phyloP scores from a whole-genome alignment of 2,888 invertebrate species.

The Gastrophysa polygoni region DNA sequence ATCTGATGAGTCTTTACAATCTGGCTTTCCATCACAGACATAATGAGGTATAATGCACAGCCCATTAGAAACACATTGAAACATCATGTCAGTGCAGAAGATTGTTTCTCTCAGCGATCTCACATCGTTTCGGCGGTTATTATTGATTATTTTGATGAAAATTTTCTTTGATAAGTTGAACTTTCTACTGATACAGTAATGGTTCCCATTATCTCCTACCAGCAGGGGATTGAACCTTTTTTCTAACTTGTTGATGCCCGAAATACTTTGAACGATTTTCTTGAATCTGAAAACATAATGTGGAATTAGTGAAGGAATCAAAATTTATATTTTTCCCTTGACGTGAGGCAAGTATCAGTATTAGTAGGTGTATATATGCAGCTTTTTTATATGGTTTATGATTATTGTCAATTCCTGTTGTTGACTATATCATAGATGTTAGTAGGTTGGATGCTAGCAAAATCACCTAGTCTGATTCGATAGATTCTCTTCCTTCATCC shows the following conservation, averaged over 20 bases:
- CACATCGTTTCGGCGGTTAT: slow-evolving; percentile 36
- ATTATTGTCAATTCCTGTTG: no score
- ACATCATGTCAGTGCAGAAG: slow-evolving; percentile 53
- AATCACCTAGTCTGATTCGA: slow-evolving; percentile 33
- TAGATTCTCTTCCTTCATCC: slow-evolving; percentile 43
- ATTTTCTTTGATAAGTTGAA: slow-evolving; percentile 49
- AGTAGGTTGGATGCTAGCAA: no score
- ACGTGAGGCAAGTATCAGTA: no score
- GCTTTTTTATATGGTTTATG: no score
- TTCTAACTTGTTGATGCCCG: slow-evolving; percentile 48
- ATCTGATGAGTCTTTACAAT: slow-evolving; percentile 62
- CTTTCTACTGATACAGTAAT: slow-evolving; percentile 53
- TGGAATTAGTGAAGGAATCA: no score
- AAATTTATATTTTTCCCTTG: no score
- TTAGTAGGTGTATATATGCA: no score
- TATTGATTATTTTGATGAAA: slow-evolving; percentile 47
- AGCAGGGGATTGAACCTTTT: slow-evolving; percentile 50
- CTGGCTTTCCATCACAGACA: slow-evolving; percentile 61
- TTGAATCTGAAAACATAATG: slow-evolving; percentile 26
- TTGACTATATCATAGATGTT: no score
- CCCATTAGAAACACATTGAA: slow-evolving; percentile 50
- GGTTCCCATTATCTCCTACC: slow-evolving; percentile 49
- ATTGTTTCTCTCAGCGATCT: slow-evolving; percentile 40
- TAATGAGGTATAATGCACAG: slow-evolving; percentile 60
- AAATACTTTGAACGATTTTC: slow-evolving; percentile 21